A percentile compares a stretch with the other conserved stretches of the same genome.
phyloP scores from a whole-genome alignment of 1,140 invertebrate genomes.

The Drosophila kanapiae region DNA sequence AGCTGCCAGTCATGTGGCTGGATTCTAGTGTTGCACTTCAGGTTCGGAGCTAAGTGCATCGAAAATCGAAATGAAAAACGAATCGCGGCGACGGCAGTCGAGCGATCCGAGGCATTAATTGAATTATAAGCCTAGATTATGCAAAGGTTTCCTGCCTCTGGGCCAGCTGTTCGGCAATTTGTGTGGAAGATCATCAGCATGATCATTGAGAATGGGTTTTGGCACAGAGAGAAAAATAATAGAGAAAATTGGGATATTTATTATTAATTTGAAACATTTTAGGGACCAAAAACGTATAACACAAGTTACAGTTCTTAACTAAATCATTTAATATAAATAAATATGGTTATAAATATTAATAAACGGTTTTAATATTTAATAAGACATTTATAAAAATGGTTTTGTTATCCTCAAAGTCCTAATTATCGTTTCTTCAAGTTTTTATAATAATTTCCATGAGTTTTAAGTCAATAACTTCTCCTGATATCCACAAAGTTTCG shows the following conservation, averaged over 20 bases:
- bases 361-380: no score
- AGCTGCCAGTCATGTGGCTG: conserved; percentile 81
- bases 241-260: no score
- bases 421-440: no score
- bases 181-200: conserved; percentile 64
- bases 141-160: conserved; percentile 82
- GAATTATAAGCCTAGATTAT: conserved; percentile 85
- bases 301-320: no score
- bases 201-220: conserved; percentile 15
- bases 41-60: conserved; percentile 73
- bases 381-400: no score
- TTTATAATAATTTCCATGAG: no score
- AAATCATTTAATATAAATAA: no score
- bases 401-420: no score
- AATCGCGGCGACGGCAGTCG: conserved; percentile 13
- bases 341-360: no score
- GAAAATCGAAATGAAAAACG: conserved; percentile 25
- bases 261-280: no score
- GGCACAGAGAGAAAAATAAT: background rate
- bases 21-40: conserved; percentile 80
- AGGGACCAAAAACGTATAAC: no score
- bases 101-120: conserved; percentile 77
- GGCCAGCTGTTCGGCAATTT: conserved; percentile 69
- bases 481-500: background rate
- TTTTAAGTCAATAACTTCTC: background rate